Base-by-base conservation (phyloP, 2,888 invertebrate genomes). In the Trimorus sp. region DNA sequence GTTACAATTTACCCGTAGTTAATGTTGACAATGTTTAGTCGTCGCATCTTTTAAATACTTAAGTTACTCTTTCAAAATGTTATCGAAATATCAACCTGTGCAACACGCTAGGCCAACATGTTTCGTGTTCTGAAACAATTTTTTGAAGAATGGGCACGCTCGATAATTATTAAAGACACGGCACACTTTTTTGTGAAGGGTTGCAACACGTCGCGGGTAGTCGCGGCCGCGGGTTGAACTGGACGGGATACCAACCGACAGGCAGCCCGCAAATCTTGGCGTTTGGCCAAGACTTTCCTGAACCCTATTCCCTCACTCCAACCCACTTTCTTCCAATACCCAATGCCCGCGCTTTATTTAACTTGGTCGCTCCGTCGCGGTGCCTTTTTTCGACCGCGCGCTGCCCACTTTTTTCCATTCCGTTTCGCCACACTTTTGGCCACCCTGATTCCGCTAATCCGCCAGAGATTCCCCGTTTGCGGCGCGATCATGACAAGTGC, bases 241-340 rank as follows among this genome's bases (percentile, higher is more conserved):
- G 88, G 88, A 89, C 88, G 89, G 86, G 90, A 89, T 90, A 91
- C 91, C 90, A 90, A 91, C 91, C 91, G 89, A 90, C 91, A 90
- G 91, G 90, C 90, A 88, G 89, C 89, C 90, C 90, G 91, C 91
- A 91, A 91, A 91, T 91, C 91, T 91, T 91, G 90, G 90, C 91
- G 89, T 91, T 91, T 91, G 91, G 90, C 91, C 91, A 91, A 91
- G 91, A 91, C 91, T 90, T 91, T 90, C 91, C 91, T 89, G 88
- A 89, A 90, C 89, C 88, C 89, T 89, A 89, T 89, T 90, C 90
- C 89, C 90, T 89, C 88, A 89, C 87, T 86, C 87, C 84, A 85
- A 87, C 86, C 85, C 87, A 84, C 85, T 81, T 83, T 81, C 84
- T 79, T 80, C 75, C 69, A 60, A 73, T 73, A 73, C 77, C 68